Evolutionary conservation across 2,888 invertebrate species (phyloP).

Genomic region (Eristalis pertinax): DNA sequence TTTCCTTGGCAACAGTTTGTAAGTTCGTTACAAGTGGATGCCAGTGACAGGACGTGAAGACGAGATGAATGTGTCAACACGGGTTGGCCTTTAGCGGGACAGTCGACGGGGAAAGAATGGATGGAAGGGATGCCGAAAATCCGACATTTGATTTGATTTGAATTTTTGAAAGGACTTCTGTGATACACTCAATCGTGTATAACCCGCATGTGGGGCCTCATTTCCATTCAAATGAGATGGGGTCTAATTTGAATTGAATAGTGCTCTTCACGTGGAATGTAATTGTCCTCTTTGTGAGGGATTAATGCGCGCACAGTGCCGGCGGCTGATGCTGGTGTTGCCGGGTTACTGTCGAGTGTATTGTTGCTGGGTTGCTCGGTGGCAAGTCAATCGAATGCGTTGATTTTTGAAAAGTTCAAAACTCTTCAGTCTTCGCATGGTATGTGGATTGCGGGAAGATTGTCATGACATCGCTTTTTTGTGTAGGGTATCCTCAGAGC

Average conservation of each 20-base stretch:
- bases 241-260: slow-evolving; percentile 1
- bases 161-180: slow-evolving; percentile 11
- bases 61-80: slow-evolving; percentile 1
- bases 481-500: neutral
- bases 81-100: neutral
- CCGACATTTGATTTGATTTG: slow-evolving; percentile 14
- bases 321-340: neutral
- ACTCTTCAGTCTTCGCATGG: neutral
- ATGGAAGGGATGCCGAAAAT: neutral
- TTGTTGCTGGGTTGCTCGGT: neutral
- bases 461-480: neutral
- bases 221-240: neutral
- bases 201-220: neutral
- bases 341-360: neutral
- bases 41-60: neutral
- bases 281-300: neutral
- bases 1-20: slow-evolving; percentile 47
- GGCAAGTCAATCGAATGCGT: neutral
- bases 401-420: neutral
- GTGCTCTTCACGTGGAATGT: neutral
- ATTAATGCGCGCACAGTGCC: neutral
- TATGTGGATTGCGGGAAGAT: neutral
- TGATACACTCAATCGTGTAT: neutral
- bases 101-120: neutral
- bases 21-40: slow-evolving; percentile 26